phyloP scores from a whole-genome alignment of 2,888 invertebrate species.

The Muschampia plurimacula region DNA sequence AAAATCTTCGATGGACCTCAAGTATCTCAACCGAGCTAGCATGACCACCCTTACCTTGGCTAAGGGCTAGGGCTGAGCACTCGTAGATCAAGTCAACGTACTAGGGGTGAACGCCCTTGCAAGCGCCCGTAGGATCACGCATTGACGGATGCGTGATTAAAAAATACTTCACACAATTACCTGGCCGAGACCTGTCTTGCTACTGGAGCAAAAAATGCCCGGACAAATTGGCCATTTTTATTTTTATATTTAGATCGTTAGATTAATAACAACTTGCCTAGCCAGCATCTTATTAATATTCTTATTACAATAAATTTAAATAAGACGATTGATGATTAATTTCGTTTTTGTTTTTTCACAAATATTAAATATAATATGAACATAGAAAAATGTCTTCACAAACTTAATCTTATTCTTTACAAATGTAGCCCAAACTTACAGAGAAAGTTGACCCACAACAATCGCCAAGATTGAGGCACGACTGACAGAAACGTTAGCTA shows the following conservation, averaged over 20 bases:
- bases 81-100: conserved; percentile 24
- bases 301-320: neutral
- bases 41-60: conserved; percentile 15
- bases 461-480: neutral
- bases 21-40: neutral
- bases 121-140: conserved; percentile 43
- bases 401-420: too few relatives aligned
- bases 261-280: neutral
- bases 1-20: conserved; percentile 5
- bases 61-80: neutral
- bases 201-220: conserved; percentile 12
- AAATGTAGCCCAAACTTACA: neutral
- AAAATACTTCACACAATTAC: conserved; percentile 36
- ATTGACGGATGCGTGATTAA: conserved; percentile 37
- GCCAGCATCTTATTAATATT: neutral
- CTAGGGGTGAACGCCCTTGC: conserved; percentile 40
- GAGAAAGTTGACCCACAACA: conserved; percentile 28
- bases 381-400: too few relatives aligned
- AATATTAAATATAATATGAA: too few relatives aligned
- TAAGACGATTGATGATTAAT: neutral
- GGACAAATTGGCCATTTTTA: neutral
- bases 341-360: neutral
- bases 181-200: neutral
- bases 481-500: conserved; percentile 27
- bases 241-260: neutral